Base-by-base conservation (phyloP, 2,113 vertebrate genomes). In the Chrysochloris asiatica region DNA sequence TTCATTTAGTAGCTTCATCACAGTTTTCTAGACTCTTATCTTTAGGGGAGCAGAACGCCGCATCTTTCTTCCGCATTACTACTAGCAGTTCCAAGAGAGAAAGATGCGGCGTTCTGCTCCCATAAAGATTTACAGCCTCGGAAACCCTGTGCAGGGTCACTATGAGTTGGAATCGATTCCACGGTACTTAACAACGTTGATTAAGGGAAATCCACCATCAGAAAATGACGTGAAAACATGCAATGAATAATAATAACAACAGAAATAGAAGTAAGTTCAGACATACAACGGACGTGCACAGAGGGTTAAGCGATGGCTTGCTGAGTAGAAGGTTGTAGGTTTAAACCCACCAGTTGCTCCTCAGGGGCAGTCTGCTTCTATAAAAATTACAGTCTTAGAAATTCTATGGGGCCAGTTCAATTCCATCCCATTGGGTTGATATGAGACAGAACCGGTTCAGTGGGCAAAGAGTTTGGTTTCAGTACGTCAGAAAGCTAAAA, bases 221-320 rank as follows among this genome's bases (percentile, higher is more conserved):
- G n/a, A n/a, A n/a, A n/a, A n/a, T n/a, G n/a, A n/a, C n/a, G n/a
- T n/a, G n/a, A 21, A 67, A 36, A 67, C 47, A 43, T 6, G 65
- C 16, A 59, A 26, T 50, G 67, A 36, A 38, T 36, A 72, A 43
- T 38, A 73, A 69, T 9, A 43, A 28, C 17, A 45, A 36, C 13
- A 67, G 45, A 33, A 30, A 45, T 3, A 28, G 43, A 72, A 77
- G 41, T 0, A n/a, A 41, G 41, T 14, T 45, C 78, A 56, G 12
- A 8, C 14, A 8, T 6, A 5, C 13, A n/a, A 24, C 0, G 67
- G 26, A 8, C 17, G n/a, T 69, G 36, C 9, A 22, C 36, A 38
- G 30, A 3, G 9, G 19, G 67, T 41, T 38, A 63, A 33, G 30
- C 14, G 30, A 8, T 63, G 28, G 61, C 28, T 10, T 63, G 28